Conservation (phyloP, 2,888 invertebrate genomes). For the Torymus aiolomorphi region DNA sequence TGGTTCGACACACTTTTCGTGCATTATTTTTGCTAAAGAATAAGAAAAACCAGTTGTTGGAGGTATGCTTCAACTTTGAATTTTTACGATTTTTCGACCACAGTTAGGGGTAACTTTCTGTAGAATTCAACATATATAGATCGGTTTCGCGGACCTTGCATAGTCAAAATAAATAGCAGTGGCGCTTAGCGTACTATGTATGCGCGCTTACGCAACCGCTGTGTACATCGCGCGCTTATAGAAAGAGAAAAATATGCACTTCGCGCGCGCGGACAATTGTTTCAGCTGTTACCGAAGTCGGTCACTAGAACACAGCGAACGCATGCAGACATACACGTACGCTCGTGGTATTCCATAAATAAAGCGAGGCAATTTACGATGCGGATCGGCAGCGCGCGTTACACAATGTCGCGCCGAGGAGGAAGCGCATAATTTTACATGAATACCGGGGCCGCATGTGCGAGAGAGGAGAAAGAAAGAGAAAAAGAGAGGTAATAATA, state of each 20-base stretch:
- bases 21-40: no score
- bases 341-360: conserved; percentile 39
- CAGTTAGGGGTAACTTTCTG: no score
- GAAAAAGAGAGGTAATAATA: neutral
- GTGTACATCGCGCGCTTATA: neutral
- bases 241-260: conserved; percentile 3
- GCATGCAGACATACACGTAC: neutral
- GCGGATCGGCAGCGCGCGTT: conserved; percentile 7
- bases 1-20: no score
- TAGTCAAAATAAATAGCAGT: no score
- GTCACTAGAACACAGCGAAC: conserved; percentile 36
- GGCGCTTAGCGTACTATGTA: no score
- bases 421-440: conserved; percentile 52
- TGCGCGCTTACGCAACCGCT: no score
- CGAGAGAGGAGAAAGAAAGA: no score
- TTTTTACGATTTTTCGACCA: no score
- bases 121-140: no score
- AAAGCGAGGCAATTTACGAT: conserved; percentile 40
- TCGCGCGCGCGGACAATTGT: neutral
- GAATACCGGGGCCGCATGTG: neutral
- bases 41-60: no score
- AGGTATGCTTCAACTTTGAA: no score
- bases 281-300: conserved; percentile 38
- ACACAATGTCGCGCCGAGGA: conserved; percentile 13
- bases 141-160: no score